Evolutionary conservation across 1,140 invertebrate species (phyloP).

Genomic region (Zaprionus davidi): DNA sequence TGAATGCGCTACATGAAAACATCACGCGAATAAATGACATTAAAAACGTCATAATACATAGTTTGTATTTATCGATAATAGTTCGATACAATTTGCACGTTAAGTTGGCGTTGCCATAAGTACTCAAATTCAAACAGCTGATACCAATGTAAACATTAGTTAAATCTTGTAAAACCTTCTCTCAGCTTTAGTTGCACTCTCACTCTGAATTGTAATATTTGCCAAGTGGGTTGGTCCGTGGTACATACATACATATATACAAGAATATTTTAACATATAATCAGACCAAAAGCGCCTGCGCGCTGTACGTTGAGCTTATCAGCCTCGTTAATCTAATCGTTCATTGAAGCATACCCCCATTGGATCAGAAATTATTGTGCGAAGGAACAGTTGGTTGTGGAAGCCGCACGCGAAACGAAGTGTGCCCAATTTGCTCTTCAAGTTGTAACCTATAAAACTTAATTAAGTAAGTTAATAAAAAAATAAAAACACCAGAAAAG

Average conservation of each 20-base stretch:
- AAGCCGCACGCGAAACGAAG: conserved; percentile 48
- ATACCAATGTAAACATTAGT: conserved; percentile 26
- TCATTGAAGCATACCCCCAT: conserved; percentile 19
- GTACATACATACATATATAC: conserved; percentile 7
- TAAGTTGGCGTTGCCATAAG: conserved; percentile 25
- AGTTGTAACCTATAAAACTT: conserved; percentile 16
- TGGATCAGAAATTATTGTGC: conserved; percentile 5
- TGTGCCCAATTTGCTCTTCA: conserved; percentile 22
- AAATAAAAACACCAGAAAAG: neutral
- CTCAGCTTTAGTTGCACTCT: conserved; percentile 13
- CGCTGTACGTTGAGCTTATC: conserved; percentile 51
- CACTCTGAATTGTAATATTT: conserved; percentile 33
- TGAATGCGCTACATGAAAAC: neutral
- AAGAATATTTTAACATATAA: neutral
- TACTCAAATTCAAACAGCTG: conserved; percentile 34
- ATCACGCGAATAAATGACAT: neutral
- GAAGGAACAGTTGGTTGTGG: conserved; percentile 42
- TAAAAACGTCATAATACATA: neutral
- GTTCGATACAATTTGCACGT: conserved; percentile 18
- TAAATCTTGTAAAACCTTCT: conserved; percentile 20
- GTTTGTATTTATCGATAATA: neutral
- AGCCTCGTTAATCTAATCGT: conserved; percentile 67
- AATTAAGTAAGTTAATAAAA: conserved; percentile 30
- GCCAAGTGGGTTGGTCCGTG: conserved; percentile 26
- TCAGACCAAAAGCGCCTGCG: conserved; percentile 54